Evolutionary conservation across 2,797 vertebrate genomes (phyloP).

Genomic region (Zenarchopterus dispar): DNA sequence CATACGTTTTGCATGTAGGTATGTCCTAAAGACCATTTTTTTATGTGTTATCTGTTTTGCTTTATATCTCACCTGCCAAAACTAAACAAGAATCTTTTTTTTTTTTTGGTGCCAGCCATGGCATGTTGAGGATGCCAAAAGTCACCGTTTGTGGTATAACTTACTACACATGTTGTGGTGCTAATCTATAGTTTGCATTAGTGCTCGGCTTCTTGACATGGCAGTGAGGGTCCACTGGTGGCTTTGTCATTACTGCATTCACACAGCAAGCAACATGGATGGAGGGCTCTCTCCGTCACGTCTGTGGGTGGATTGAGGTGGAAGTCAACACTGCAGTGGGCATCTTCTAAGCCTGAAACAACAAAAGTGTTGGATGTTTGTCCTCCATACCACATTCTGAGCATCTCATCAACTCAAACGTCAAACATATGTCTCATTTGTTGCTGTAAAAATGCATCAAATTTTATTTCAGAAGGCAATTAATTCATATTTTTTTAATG

Average conservation of each 20-base stretch:
- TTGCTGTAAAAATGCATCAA: no score
- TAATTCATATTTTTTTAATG: no score
- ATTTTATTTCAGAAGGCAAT: no score
- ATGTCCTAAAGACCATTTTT: constrained; percentile 22
- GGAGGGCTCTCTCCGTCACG: constrained; percentile 28
- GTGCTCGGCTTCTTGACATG: constrained; percentile 50
- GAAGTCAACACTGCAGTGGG: not conserved
- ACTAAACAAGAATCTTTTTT: constrained; percentile 44
- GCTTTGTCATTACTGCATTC: constrained; percentile 53
- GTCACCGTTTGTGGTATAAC: constrained; percentile 48
- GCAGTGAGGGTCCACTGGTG: constrained; percentile 47
- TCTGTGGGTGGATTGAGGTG: constrained; percentile 29
- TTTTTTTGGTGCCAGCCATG: constrained; percentile 34
- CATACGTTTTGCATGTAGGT: constrained; percentile 56
- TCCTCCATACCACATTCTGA: no score
- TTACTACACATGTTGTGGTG: constrained; percentile 34
- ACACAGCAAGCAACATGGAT: constrained; percentile 57
- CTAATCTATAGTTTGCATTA: constrained; percentile 43
- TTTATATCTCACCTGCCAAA: constrained; percentile 57
- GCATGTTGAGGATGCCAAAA: constrained; percentile 57
- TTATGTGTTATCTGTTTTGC: constrained; percentile 35
- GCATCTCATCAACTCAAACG: no score
- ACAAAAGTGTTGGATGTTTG: no score
- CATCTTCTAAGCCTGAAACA: constrained; percentile 4
- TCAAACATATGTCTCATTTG: no score